Percentiles rank a stretch among this genome's conserved stretches.
Conservation (phyloP, 2,888 invertebrate species). For the Tineola bisselliella region DNA sequence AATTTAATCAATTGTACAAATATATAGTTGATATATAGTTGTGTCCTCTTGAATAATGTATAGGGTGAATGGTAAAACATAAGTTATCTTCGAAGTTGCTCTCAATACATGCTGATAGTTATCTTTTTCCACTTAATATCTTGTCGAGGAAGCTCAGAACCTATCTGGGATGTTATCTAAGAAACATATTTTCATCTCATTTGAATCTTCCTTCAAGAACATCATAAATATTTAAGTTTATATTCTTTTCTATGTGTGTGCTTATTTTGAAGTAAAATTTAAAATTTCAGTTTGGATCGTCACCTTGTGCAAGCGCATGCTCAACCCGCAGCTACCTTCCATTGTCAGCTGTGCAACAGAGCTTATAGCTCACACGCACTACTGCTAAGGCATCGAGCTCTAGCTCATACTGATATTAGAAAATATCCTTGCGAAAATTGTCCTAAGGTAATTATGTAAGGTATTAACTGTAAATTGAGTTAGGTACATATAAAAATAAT, state of each 20-base stretch:
- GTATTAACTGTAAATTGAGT: too few relatives aligned
- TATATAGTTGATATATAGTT: background rate
- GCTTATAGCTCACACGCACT: slow-evolving; percentile 84
- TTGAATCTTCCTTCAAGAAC: background rate
- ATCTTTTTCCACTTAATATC: slow-evolving; percentile 12
- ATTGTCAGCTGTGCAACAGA: slow-evolving; percentile 85
- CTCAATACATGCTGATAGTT: slow-evolving; percentile 11
- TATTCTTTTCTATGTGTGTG: too few relatives aligned
- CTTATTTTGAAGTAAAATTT: too few relatives aligned
- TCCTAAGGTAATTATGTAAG: slow-evolving; percentile 72
- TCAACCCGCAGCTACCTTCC: slow-evolving; percentile 80
- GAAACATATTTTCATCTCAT: slow-evolving; percentile 10
- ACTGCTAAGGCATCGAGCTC: slow-evolving; percentile 82
- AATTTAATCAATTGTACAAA: background rate
- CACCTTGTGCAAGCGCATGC: slow-evolving; percentile 83
- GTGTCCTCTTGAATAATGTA: slow-evolving; percentile 3
- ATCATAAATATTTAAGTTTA: background rate
- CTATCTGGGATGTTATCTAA: background rate
- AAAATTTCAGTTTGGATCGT: slow-evolving; percentile 79
- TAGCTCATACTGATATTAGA: slow-evolving; percentile 82
- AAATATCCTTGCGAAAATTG: slow-evolving; percentile 95
- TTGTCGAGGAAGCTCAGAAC: background rate
- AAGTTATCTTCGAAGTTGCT: slow-evolving; percentile 9
- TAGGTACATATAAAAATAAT: background rate
- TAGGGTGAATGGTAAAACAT: slow-evolving; percentile 10